phyloP scores from a whole-genome alignment of 2,113 vertebrate genomes.

The Engraulis encrasicolus region DNA sequence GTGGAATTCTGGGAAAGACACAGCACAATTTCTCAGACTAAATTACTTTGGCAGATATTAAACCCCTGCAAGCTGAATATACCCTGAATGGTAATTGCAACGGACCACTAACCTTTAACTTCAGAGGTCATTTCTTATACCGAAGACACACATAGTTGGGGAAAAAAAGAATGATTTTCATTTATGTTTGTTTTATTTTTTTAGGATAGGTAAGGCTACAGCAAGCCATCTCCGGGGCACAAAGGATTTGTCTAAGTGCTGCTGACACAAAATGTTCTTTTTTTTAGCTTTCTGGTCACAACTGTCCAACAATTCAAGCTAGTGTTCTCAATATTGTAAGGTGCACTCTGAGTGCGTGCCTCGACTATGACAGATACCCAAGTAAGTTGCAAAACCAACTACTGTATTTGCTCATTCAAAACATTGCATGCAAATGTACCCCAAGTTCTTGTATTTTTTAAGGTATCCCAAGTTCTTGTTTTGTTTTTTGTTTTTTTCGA shows the following conservation, averaged over 20 bases:
- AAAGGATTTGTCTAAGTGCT: slow-evolving; percentile 5
- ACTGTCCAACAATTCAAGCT: not conserved
- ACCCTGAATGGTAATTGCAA: slow-evolving; percentile 42
- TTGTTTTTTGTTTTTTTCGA: too few relatives aligned
- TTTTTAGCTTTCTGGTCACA: not conserved
- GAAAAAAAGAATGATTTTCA: not conserved
- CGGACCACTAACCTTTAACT: slow-evolving; percentile 35
- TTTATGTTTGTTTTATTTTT: slow-evolving; percentile 13
- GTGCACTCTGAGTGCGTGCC: not conserved
- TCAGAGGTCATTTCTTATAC: slow-evolving; percentile 31
- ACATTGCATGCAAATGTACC: too few relatives aligned
- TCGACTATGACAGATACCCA: too few relatives aligned
- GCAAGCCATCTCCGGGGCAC: not conserved
- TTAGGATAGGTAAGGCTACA: not conserved
- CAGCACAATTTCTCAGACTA: slow-evolving; percentile 52
- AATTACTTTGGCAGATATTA: slow-evolving; percentile 49
- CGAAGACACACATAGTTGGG: slow-evolving; percentile 30
- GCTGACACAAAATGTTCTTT: not conserved
- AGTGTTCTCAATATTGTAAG: not conserved
- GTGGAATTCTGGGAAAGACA: slow-evolving; percentile 42
- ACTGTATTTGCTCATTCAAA: too few relatives aligned
- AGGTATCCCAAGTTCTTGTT: too few relatives aligned
- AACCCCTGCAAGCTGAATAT: slow-evolving; percentile 41
- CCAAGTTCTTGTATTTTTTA: too few relatives aligned
- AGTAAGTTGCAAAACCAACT: too few relatives aligned